Evolutionary conservation across 2,113 vertebrate genomes (phyloP).

Genomic region (Perccottus glenii): DNA sequence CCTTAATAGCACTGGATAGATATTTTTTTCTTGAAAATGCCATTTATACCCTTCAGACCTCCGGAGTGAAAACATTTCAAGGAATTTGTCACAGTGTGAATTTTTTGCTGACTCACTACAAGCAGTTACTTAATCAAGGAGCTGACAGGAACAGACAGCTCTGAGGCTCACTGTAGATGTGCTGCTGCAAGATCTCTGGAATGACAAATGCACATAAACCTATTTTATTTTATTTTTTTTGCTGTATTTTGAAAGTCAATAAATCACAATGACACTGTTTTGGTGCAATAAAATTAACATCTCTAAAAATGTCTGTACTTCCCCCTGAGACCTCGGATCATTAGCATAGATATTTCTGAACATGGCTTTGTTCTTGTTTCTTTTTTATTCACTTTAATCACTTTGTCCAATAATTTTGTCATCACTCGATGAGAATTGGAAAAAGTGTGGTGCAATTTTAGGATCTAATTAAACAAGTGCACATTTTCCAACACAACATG

Average conservation of each 20-base stretch:
- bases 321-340: no score
- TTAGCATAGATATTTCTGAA: no score
- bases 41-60: conserved; percentile 22
- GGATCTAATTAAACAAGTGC: background rate
- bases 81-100: conserved; percentile 11
- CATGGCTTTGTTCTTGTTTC: no score
- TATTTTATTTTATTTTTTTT: background rate
- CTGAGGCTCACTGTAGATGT: background rate
- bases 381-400: background rate
- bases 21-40: conserved; percentile 20
- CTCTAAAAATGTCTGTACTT: no score
- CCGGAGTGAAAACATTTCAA: conserved; percentile 27
- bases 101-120: conserved; percentile 47
- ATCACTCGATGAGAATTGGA: background rate
- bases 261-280: no score
- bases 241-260: no score
- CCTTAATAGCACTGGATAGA: conserved; percentile 20
- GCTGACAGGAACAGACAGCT: conserved; percentile 3
- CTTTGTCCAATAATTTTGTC: background rate
- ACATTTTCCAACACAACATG: background rate
- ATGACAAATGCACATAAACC: background rate
- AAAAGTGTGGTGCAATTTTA: background rate
- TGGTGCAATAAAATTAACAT: no score
- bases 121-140: conserved; percentile 17
- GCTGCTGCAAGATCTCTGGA: background rate